Evolutionary conservation across 2,113 vertebrate genomes (phyloP).

Genomic region (Megaleporinus macrocephalus): DNA sequence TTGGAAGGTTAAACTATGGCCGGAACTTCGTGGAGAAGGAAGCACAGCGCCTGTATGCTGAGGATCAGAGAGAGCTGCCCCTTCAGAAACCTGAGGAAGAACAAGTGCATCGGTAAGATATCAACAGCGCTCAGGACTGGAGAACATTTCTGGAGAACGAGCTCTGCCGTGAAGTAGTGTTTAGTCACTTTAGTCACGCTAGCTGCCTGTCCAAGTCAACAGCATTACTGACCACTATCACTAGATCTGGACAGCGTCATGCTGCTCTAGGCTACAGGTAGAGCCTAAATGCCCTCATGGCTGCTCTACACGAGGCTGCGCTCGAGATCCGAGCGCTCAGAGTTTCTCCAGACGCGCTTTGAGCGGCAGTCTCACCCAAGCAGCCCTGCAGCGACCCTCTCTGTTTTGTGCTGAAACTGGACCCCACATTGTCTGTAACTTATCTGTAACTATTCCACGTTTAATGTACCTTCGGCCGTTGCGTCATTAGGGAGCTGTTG

Average conservation of each 20-base stretch:
- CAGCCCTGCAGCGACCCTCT: no score
- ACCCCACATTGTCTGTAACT: no score
- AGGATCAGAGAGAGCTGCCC: constrained; percentile 61
- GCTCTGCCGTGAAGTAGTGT: neutral
- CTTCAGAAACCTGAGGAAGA: constrained; percentile 56
- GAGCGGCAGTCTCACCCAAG: no score
- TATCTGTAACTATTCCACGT: neutral
- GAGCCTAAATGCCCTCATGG: no score
- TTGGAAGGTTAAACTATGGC: neutral
- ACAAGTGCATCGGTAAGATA: constrained; percentile 52
- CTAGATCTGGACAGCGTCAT: no score
- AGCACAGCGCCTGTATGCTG: constrained; percentile 57
- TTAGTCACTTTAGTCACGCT: neutral
- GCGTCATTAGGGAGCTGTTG: no score
- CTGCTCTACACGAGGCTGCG: no score
- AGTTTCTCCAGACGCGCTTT: no score
- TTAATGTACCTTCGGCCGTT: neutral
- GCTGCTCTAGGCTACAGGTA: no score
- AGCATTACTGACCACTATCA: no score
- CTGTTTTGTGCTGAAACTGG: no score
- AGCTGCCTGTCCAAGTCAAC: neutral
- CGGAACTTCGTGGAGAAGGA: constrained; percentile 54
- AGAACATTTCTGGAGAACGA: neutral
- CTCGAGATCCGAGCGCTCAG: no score
- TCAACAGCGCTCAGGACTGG: neutral